Evolutionary conservation across 2,113 vertebrate genomes (phyloP).

Genomic region (Coreoperca whiteheadi): DNA sequence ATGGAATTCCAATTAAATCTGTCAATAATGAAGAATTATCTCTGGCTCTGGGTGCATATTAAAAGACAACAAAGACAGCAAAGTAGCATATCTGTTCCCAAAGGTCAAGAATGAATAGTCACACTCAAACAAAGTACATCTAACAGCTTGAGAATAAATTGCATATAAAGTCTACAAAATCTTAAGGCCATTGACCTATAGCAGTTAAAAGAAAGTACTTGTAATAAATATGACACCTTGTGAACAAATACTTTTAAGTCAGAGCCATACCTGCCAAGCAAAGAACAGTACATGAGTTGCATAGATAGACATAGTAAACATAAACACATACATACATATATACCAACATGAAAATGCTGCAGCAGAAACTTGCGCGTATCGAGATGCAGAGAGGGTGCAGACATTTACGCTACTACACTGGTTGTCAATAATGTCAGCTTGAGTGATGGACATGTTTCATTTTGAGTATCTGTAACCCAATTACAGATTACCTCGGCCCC

Average conservation of each 20-base stretch:
- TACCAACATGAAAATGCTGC: not conserved
- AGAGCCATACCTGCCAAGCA: no score
- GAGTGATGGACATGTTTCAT: conserved; percentile 12
- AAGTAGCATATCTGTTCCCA: no score
- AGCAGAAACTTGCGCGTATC: not conserved
- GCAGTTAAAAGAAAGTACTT: not conserved
- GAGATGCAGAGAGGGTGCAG: not conserved
- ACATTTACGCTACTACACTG: not conserved
- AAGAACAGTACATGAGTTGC: no score
- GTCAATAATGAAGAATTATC: not conserved
- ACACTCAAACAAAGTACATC: not conserved
- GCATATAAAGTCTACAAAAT: not conserved
- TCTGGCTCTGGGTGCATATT: not conserved
- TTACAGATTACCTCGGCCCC: no score
- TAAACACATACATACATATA: not conserved
- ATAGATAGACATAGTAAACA: no score
- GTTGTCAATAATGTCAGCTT: not conserved
- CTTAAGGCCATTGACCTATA: not conserved
- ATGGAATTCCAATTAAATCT: not conserved
- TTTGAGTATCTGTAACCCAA: conserved; percentile 24
- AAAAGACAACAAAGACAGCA: not conserved
- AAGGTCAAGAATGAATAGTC: not conserved
- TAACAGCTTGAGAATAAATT: not conserved
- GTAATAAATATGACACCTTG: no score
- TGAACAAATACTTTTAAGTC: no score